These are phyloP conservation scores for Calameuta pallipes DNA, from an alignment of 2,888 invertebrate genomes.

Conservation along the genomic window DNA sequence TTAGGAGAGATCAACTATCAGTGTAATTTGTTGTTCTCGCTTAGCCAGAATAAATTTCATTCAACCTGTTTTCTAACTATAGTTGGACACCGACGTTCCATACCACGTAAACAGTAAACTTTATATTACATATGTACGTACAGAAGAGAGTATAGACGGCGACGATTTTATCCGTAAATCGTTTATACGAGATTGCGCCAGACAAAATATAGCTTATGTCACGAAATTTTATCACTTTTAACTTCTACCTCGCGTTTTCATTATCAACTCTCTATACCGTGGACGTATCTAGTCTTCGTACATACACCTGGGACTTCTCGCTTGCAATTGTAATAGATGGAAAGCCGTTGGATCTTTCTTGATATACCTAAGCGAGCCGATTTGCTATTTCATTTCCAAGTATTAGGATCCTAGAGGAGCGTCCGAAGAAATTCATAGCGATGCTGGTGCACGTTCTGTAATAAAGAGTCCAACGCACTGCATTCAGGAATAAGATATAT, in stretches of 20 bases:
- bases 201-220: background rate
- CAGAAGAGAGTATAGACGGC: background rate
- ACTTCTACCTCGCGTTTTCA: background rate
- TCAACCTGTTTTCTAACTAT: constrained; percentile 46
- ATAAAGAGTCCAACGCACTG: constrained; percentile 8
- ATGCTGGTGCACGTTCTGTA: background rate
- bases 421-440: background rate
- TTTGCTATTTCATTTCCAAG: background rate
- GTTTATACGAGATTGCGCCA: background rate
- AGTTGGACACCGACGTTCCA: constrained; percentile 4
- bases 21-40: constrained; percentile 64
- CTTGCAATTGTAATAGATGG: background rate
- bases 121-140: background rate
- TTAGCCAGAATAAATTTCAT: constrained; percentile 61
- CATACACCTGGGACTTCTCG: background rate
- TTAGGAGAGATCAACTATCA: constrained; percentile 63
- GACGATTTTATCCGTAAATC: background rate
- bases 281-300: background rate
- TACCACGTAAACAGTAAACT: background rate
- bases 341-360: background rate
- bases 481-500: background rate
- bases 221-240: background rate
- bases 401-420: background rate
- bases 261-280: background rate
- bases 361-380: background rate